Percentiles rank a stretch among this genome's conserved stretches.
phyloP scores from a whole-genome alignment of 2,888 invertebrate genomes.

The Gastracanthus pulcherrimus region DNA sequence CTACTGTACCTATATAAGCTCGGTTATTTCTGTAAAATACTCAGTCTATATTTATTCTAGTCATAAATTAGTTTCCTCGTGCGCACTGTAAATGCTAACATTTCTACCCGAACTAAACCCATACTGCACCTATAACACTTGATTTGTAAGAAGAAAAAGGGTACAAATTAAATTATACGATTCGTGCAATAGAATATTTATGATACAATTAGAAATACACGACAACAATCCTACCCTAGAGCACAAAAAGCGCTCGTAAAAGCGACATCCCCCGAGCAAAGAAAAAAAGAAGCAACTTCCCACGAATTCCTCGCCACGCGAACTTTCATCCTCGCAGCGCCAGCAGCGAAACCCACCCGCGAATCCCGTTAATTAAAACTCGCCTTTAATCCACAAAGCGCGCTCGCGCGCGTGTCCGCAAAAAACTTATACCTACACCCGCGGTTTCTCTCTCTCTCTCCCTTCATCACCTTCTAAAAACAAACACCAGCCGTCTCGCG shows the following conservation, averaged over 20 bases:
- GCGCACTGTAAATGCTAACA: too few relatives aligned
- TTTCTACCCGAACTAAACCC: too few relatives aligned
- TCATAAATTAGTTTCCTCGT: too few relatives aligned
- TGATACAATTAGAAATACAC: not conserved
- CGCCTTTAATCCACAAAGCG: not conserved
- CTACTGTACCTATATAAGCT: too few relatives aligned
- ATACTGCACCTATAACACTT: too few relatives aligned
- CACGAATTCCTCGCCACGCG: not conserved
- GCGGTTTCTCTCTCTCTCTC: not conserved
- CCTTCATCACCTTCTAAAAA: not conserved
- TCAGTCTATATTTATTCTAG: too few relatives aligned
- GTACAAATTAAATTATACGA: slow-evolving; percentile 6
- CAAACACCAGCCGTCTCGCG: not conserved
- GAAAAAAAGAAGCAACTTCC: not conserved
- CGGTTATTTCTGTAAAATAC: too few relatives aligned
- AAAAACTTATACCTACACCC: not conserved
- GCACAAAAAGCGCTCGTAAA: not conserved
- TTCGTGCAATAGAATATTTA: slow-evolving; percentile 15
- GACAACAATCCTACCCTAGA: too few relatives aligned
- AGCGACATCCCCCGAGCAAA: too few relatives aligned
- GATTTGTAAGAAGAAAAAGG: not conserved
- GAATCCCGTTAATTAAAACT: slow-evolving; percentile 13
- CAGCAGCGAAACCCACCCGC: too few relatives aligned
- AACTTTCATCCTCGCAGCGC: too few relatives aligned
- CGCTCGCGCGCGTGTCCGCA: not conserved